A percentile compares a stretch with the other conserved stretches of the same genome.
phyloP scores from a whole-genome alignment of 2,113 vertebrate species.

The Amphilophus citrinellus region DNA sequence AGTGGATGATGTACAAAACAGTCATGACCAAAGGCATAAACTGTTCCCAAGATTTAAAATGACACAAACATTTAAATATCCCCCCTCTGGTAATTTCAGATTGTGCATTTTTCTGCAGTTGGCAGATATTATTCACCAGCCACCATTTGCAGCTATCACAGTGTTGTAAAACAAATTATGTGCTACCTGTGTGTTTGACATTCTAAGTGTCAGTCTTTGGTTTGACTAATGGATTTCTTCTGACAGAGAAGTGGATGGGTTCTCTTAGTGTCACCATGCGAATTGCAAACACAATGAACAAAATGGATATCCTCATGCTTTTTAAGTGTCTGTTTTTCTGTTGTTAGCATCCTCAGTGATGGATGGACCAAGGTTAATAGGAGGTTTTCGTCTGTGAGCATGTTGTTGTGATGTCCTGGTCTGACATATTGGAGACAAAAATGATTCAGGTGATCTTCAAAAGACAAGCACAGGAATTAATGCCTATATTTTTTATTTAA shows the following conservation, averaged over 20 bases:
- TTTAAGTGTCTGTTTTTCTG: conserved; percentile 54
- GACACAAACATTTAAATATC: conserved; percentile 54
- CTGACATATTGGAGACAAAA: conserved; percentile 1
- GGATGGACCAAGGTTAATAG: conserved; percentile 32
- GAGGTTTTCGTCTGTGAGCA: conserved; percentile 22
- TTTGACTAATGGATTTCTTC: conserved; percentile 71
- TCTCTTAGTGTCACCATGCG: conserved; percentile 57
- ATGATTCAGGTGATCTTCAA: conserved; percentile 1
- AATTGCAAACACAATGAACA: conserved; percentile 52
- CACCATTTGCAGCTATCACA: conserved; percentile 58
- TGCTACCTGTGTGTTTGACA: conserved; percentile 66
- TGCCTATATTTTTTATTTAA: not conserved
- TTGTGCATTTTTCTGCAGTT: conserved; percentile 42
- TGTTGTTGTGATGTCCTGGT: conserved; percentile 22
- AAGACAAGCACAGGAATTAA: not conserved
- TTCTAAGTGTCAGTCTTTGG: conserved; percentile 67
- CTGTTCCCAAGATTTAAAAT: conserved; percentile 62
- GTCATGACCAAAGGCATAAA: conserved; percentile 59
- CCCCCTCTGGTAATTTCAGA: conserved; percentile 35
- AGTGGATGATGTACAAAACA: conserved; percentile 49
- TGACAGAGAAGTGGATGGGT: conserved; percentile 60
- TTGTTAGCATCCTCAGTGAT: conserved; percentile 22
- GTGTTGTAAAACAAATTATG: conserved; percentile 67
- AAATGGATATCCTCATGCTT: conserved; percentile 49
- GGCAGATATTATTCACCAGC: conserved; percentile 53